Evolutionary conservation across 2,888 invertebrate species (phyloP), one percentile per base, ranked within the genome.

Genomic region (Crematogaster levior): DNA sequence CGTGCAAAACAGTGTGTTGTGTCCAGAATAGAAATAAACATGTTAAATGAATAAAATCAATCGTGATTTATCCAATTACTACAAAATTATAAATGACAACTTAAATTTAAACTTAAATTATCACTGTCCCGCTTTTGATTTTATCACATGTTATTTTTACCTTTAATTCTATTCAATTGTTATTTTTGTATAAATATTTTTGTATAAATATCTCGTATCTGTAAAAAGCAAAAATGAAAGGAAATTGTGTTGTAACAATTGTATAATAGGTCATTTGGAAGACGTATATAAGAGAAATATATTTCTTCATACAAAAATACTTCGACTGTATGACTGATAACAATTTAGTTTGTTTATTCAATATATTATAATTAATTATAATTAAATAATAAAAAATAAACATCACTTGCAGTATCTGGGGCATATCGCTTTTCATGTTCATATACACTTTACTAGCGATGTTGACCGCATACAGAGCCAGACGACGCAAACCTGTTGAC

Each of bases 401-500:
- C 10, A 34, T 74, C 18, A 56, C 30, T 43, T 56, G 34, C 43
- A 12, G 5, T 27, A 53, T 75, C 70, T 40, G 5, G 30, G 24
- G 5, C 51, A 56, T 43, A 72, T 73, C 18, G 74, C 43, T 79
- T 46, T 72, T 72, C 73, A n/a, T 46, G 40, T 72, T 72, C 21
- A 30, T 43, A 43, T 18, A 56, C 21, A 40, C 24, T 40, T 43
- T n/a, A 72, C 40, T 56, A 72, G 56, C 21, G 43, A 56, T 73
- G 74, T 79, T 73, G 74, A 79, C 74, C 77, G 27, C 56, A 58
- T 56, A 73, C 43, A 79, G 77, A 79, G 43, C 72, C 53, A 46
- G 43, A 12, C 15, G 27, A 53, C 30, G 56, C 43, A 56, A 56
- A 79, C 77, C 77, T 79, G 77, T 79, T 79, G 77, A 79, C 77